Conservation (phyloP, 2,797 vertebrate genomes). For the Ambastaia sidthimunki region DNA sequence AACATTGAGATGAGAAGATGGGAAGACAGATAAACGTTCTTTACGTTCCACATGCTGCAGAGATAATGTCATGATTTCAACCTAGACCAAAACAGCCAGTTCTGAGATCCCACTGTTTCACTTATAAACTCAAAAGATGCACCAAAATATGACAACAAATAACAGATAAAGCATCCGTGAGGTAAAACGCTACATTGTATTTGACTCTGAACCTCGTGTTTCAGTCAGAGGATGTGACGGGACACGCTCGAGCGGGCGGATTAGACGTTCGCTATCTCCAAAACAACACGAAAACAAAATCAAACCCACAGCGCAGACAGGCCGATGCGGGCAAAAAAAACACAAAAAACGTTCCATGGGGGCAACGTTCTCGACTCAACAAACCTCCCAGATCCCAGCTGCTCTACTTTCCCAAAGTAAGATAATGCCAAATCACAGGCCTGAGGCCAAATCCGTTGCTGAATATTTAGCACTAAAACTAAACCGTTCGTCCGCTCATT, state of each 20-base stretch:
- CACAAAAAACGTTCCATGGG: slow-evolving; percentile 7
- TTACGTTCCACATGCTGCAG: slow-evolving; percentile 41
- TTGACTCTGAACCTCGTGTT: slow-evolving; percentile 63
- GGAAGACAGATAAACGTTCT: slow-evolving; percentile 50
- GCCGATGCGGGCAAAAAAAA: slow-evolving; percentile 29
- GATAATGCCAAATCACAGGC: slow-evolving; percentile 27
- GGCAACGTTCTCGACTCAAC: slow-evolving; percentile 32
- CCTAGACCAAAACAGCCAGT: slow-evolving; percentile 55
- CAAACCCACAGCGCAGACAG: background rate
- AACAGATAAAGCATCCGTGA: slow-evolving; percentile 64
- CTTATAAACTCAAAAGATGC: slow-evolving; percentile 51
- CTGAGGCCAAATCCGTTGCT: slow-evolving; percentile 33
- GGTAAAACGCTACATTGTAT: slow-evolving; percentile 78
- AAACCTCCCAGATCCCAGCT: slow-evolving; percentile 41
- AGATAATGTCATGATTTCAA: slow-evolving; percentile 62
- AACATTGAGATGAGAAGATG: slow-evolving; percentile 61
- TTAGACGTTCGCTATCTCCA: slow-evolving; percentile 57
- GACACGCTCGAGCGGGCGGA: slow-evolving; percentile 62
- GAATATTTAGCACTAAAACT: slow-evolving; percentile 36
- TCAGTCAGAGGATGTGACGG: slow-evolving; percentile 69
- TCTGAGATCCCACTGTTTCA: background rate
- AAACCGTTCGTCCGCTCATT: slow-evolving; percentile 7
- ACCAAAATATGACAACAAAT: slow-evolving; percentile 73
- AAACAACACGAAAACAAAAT: slow-evolving; percentile 63
- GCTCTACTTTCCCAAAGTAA: slow-evolving; percentile 40